Percentiles rank a stretch among this genome's conserved stretches.
Conservation (phyloP, 1,140 invertebrate species). For the Triops longicaudatus region DNA sequence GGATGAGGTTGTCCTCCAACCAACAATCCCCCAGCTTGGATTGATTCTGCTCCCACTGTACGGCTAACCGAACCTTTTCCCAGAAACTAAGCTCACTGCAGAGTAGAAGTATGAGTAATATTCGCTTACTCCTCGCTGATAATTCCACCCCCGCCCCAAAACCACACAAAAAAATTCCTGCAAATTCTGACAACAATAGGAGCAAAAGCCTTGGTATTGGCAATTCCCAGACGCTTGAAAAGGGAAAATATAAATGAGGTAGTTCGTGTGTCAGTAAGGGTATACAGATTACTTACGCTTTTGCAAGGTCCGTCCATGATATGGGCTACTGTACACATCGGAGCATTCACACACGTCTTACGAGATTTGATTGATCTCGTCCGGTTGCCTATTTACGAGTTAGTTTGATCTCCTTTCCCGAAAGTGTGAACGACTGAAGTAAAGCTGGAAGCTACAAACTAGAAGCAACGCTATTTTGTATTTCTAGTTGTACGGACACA, state of each 20-base stretch:
- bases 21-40: background rate
- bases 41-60: background rate
- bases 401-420: too few species aligned
- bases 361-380: background rate
- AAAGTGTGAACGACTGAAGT: too few species aligned
- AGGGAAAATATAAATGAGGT: background rate
- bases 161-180: background rate
- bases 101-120: too few species aligned
- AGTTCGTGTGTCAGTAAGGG: background rate
- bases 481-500: too few species aligned
- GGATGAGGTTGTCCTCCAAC: slow-evolving; percentile 2
- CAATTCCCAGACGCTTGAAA: background rate
- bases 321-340: background rate
- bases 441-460: too few species aligned
- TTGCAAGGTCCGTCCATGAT: background rate
- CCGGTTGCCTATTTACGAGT: background rate
- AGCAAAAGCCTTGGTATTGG: background rate
- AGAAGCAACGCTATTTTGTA: too few species aligned
- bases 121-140: too few species aligned
- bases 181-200: background rate
- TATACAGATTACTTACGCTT: background rate
- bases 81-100: background rate
- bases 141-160: too few species aligned
- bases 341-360: background rate
- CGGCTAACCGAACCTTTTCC: background rate